These are phyloP conservation scores for Tautogolabrus adspersus DNA, from an alignment of 2,113 vertebrate species.

Conservation along the genomic window DNA sequence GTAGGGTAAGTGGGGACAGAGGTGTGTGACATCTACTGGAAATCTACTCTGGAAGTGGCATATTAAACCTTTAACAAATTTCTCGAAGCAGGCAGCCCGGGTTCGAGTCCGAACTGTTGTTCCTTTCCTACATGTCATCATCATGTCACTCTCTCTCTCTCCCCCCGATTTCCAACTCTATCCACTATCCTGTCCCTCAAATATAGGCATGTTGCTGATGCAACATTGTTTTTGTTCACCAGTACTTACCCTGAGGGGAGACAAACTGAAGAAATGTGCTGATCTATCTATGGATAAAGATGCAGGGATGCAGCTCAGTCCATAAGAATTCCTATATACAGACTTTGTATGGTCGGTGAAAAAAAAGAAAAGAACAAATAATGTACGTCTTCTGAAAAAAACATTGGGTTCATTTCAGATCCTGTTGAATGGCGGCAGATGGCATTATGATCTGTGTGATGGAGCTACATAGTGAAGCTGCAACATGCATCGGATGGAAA, in stretches of 20 bases:
- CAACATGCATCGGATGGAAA: conserved; percentile 4
- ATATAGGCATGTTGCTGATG: no score
- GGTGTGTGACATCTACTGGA: no score
- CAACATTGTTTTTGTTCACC: neutral
- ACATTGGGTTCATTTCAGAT: neutral
- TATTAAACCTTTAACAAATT: no score
- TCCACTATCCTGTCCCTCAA: no score
- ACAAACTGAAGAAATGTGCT: neutral
- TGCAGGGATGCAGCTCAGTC: neutral
- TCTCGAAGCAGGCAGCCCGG: no score
- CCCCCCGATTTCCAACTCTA: no score
- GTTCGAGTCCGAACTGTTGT: no score
- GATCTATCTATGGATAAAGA: neutral
- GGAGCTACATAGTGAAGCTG: neutral
- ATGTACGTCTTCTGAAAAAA: no score
- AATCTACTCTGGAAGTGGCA: no score
- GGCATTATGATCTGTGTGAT: conserved; percentile 4
- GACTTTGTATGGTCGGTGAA: neutral
- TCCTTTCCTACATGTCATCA: no score
- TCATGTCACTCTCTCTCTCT: no score
- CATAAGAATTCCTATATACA: conserved; percentile 2
- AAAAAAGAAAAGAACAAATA: neutral
- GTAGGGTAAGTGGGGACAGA: no score
- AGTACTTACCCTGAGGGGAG: conserved; percentile 4
- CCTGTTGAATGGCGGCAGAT: conserved; percentile 27